Conservation (phyloP, 2,888 invertebrate species). For the Phortica magna region DNA sequence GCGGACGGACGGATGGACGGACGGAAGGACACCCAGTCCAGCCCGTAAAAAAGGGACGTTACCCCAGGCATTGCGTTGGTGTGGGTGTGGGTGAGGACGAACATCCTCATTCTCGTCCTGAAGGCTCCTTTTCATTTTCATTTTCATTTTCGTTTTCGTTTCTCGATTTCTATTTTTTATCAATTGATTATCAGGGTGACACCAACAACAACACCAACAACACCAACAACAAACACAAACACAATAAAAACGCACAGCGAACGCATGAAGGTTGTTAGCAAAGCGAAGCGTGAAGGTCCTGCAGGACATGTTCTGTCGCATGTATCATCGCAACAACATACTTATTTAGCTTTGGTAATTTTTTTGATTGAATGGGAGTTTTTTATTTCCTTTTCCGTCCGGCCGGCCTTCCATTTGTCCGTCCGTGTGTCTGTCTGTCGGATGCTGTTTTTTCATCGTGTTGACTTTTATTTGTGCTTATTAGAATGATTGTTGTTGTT, state of each 20-base stretch:
- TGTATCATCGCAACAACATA: constrained; percentile 37
- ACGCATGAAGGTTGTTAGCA: too few relatives aligned
- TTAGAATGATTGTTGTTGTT: constrained; percentile 5
- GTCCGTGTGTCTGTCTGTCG: background rate
- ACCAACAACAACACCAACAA: constrained; percentile 47
- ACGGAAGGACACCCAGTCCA: background rate
- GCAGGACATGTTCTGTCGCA: constrained; percentile 6
- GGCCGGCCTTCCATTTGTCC: background rate
- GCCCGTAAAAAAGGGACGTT: background rate
- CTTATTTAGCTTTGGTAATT: constrained; percentile 62
- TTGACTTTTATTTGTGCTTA: constrained; percentile 19
- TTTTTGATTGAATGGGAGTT: constrained; percentile 65
- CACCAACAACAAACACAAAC: constrained; percentile 37
- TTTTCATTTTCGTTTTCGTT: too few relatives aligned
- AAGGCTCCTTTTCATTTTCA: too few relatives aligned
- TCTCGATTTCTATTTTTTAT: constrained; percentile 52
- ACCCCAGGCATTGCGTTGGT: background rate
- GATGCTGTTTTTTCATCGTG: constrained; percentile 9
- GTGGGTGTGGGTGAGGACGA: background rate
- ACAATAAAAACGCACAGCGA: constrained; percentile 37
- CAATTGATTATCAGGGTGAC: constrained; percentile 71
- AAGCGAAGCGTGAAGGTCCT: constrained; percentile 33
- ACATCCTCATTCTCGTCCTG: too few relatives aligned
- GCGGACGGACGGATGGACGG: too few relatives aligned
- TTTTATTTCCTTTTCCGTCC: background rate